Conservation (phyloP, 2,888 invertebrate species). For the Oeneis ivallda region DNA sequence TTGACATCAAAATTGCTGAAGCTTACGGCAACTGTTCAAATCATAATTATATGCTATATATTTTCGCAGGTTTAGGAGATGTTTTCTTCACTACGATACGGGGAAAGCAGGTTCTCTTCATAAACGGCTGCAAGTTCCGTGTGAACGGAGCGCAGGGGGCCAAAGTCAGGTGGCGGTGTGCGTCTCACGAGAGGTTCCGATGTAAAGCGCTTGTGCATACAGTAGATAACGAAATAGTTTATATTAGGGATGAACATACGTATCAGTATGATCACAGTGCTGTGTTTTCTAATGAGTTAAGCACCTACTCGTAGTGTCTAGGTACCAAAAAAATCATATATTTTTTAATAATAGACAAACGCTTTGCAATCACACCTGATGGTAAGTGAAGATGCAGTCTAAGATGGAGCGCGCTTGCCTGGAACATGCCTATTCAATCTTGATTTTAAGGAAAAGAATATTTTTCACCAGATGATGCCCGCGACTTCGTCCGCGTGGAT, state of each 20-base stretch:
- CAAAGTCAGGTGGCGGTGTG: conserved; percentile 55
- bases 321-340: too few species aligned
- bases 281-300: background rate
- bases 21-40: background rate
- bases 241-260: conserved; percentile 48
- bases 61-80: conserved; percentile 35
- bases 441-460: too few species aligned
- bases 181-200: conserved; percentile 49
- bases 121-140: conserved; percentile 50
- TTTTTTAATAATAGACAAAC: too few species aligned
- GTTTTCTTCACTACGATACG: conserved; percentile 44
- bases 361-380: too few species aligned
- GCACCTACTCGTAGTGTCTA: background rate
- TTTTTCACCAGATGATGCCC: too few species aligned
- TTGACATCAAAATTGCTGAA: background rate
- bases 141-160: conserved; percentile 43
- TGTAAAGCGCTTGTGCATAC: conserved; percentile 57
- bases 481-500: too few species aligned
- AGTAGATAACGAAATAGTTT: conserved; percentile 46
- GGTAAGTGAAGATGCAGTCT: too few species aligned
- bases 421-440: too few species aligned
- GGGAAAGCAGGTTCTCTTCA: conserved; percentile 45
- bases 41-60: background rate
- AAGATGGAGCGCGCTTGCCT: too few species aligned
- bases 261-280: conserved; percentile 11